Conservation (phyloP, 2,797 vertebrate genomes). For the Hydrolagus colliei region DNA sequence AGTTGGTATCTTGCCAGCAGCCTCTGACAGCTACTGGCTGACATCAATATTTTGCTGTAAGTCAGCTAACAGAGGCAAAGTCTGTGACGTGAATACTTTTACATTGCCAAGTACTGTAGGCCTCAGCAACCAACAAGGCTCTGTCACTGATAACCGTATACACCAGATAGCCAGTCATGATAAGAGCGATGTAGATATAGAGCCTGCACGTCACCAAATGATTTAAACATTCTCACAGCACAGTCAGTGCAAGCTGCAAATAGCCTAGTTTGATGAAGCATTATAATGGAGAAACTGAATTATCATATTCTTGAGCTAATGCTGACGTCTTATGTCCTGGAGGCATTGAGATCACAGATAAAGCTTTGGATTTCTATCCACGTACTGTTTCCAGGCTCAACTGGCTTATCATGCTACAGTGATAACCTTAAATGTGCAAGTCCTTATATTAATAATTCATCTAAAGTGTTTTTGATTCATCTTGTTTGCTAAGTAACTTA, state of each 20-base stretch:
- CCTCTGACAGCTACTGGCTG: neutral
- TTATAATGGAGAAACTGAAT: neutral
- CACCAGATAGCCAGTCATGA: neutral
- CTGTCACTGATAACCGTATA: neutral
- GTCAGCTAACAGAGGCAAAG: neutral
- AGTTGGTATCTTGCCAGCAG: neutral
- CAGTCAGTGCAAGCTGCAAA: neutral
- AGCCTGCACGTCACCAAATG: neutral
- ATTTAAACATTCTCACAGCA: neutral
- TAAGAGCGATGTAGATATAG: neutral
- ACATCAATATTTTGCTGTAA: conserved; percentile 11
- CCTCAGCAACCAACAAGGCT: too few relatives aligned
- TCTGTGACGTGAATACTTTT: neutral
- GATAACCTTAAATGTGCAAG: neutral
- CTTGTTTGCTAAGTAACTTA: too few relatives aligned
- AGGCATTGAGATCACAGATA: neutral
- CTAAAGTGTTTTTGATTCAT: too few relatives aligned
- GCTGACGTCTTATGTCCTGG: neutral
- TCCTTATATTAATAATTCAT: neutral
- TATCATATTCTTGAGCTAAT: neutral
- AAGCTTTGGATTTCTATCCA: neutral
- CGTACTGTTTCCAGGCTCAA: neutral
- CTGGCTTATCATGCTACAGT: neutral
- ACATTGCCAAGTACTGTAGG: neutral
- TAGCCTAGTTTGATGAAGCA: neutral